Percentiles rank a stretch among this genome's conserved stretches.
phyloP scores from a whole-genome alignment of 1,140 invertebrate species.

The Camponotus vicinus region DNA sequence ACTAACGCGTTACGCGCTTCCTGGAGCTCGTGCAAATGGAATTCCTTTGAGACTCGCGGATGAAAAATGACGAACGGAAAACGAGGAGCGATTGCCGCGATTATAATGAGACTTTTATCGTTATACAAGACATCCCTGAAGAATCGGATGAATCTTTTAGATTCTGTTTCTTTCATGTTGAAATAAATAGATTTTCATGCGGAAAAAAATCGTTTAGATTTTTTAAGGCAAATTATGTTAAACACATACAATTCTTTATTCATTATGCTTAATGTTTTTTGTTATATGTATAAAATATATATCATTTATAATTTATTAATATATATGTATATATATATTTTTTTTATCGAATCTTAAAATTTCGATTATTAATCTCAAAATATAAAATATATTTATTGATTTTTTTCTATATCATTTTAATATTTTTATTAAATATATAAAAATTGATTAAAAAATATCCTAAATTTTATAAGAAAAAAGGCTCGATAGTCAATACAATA shows the following conservation, averaged over 20 bases:
- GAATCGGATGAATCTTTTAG: neutral
- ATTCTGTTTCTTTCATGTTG: neutral
- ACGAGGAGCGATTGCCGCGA: neutral
- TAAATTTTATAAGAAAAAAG: neutral
- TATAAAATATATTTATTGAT: neutral
- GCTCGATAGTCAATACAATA: neutral
- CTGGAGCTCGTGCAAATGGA: conserved; percentile 38
- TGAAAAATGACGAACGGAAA: conserved; percentile 36
- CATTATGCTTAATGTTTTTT: neutral
- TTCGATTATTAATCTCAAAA: neutral
- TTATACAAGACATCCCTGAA: conserved; percentile 5
- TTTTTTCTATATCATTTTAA: neutral
- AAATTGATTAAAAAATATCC: neutral
- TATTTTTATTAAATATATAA: neutral
- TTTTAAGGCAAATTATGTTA: neutral
- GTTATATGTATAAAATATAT: neutral
- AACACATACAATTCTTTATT: neutral
- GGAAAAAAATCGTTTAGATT: neutral
- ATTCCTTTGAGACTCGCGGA: conserved; percentile 22
- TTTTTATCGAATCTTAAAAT: no score
- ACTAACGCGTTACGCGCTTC: conserved; percentile 33
- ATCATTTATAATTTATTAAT: no score
- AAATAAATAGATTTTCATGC: neutral
- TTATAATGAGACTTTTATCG: conserved; percentile 46
- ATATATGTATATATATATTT: neutral